phyloP scores from a whole-genome alignment of 1,140 invertebrate species.

The Meteorus sp. region DNA sequence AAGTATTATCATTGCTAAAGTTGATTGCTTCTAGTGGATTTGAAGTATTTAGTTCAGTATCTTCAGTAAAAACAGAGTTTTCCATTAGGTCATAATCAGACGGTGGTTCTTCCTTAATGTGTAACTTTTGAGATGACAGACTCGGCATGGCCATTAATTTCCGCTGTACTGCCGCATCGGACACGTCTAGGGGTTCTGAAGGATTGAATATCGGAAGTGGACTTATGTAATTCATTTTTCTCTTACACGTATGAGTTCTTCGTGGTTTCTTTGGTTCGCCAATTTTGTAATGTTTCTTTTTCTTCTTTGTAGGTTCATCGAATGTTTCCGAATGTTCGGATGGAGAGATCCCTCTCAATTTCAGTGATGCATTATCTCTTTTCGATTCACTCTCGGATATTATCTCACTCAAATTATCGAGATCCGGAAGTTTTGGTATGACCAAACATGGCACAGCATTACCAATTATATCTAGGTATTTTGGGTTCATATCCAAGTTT shows the following conservation, averaged over 20 bases:
- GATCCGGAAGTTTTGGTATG: conserved; percentile 25
- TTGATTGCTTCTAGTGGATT: too few species aligned
- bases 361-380: conserved; percentile 12
- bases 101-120: background rate
- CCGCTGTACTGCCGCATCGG: conserved; percentile 45
- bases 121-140: conserved; percentile 33
- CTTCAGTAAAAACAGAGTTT: too few species aligned
- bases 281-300: conserved; percentile 35
- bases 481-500: conserved; percentile 19
- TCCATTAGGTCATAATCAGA: background rate
- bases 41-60: too few species aligned
- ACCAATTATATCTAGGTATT: conserved; percentile 30
- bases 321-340: conserved; percentile 21
- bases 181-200: conserved; percentile 42
- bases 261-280: conserved; percentile 36
- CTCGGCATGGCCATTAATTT: conserved; percentile 47
- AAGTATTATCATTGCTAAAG: too few species aligned
- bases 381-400: conserved; percentile 20
- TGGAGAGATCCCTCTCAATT: conserved; percentile 19
- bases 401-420: conserved; percentile 8
- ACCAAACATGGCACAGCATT: conserved; percentile 30
- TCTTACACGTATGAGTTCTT: conserved; percentile 32
- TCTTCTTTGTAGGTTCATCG: conserved; percentile 36
- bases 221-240: conserved; percentile 32
- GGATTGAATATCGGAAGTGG: conserved; percentile 34